Conservation (phyloP, 2,113 vertebrate species). For the Cyprinodon brontotheroides region DNA sequence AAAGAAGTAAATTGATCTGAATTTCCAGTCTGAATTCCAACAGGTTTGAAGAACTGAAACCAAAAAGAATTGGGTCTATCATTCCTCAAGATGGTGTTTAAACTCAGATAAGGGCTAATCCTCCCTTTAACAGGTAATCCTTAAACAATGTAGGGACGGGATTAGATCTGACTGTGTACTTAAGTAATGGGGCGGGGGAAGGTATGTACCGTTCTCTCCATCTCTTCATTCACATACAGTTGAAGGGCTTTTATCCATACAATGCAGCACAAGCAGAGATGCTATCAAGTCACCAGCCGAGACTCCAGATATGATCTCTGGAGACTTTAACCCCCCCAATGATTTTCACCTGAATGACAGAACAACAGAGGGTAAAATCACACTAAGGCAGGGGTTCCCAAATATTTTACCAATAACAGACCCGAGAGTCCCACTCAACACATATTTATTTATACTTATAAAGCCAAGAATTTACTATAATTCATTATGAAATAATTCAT, state of each 20-base stretch:
- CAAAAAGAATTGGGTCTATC: constrained; percentile 12
- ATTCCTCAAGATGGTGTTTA: constrained; percentile 31
- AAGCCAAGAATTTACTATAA: too few relatives aligned
- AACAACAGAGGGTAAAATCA: constrained; percentile 42
- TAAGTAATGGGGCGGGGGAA: constrained; percentile 55
- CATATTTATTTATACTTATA: too few relatives aligned
- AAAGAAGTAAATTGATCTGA: background rate
- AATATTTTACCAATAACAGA: too few relatives aligned
- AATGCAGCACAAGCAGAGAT: constrained; percentile 67
- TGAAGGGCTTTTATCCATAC: constrained; percentile 55
- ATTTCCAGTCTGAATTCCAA: background rate
- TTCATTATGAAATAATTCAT: too few relatives aligned
- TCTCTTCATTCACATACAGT: constrained; percentile 12
- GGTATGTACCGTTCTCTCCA: constrained; percentile 14
- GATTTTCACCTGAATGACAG: constrained; percentile 35
- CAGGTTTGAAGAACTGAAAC: background rate
- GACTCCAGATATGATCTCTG: constrained; percentile 32
- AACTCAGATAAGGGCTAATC: constrained; percentile 41
- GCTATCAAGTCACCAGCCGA: constrained; percentile 39
- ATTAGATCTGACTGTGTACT: constrained; percentile 63
- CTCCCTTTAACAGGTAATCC: constrained; percentile 54
- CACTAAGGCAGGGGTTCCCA: constrained; percentile 16
- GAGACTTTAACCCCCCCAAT: constrained; percentile 40
- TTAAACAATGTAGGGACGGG: constrained; percentile 54
- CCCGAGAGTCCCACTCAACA: too few relatives aligned